These are phyloP conservation scores for Tipula vernalis DNA, from an alignment of 2,888 invertebrate genomes.

Conservation along the genomic window DNA sequence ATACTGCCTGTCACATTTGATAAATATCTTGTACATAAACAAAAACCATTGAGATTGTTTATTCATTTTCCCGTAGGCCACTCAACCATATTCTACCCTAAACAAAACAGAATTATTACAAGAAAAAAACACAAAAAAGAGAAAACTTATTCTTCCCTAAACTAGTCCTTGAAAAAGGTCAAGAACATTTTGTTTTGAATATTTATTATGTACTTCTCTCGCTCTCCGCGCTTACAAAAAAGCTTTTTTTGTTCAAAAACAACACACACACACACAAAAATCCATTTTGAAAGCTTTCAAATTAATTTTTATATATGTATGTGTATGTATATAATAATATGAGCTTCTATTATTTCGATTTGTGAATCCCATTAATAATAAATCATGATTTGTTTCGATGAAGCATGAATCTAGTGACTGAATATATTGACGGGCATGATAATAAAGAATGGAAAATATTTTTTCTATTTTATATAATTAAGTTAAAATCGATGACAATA, in stretches of 20 bases:
- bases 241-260: not conserved
- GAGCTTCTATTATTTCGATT: not conserved
- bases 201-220: not conserved
- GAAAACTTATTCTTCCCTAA: not conserved
- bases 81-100: not conserved
- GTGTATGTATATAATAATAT: not conserved
- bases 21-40: too few relatives aligned
- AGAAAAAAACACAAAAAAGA: not conserved
- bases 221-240: not conserved
- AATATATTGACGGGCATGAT: not conserved
- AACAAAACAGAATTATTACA: not conserved
- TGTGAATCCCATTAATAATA: not conserved
- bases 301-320: not conserved
- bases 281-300: not conserved
- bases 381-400: not conserved
- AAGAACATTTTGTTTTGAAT: not conserved
- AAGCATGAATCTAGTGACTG: not conserved
- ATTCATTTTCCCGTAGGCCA: too few relatives aligned
- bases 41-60: too few relatives aligned
- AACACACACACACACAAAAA: not conserved
- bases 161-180: not conserved
- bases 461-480: not conserved
- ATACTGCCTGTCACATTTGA: not conserved
- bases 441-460: not conserved
- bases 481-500: not conserved